phyloP scores from a whole-genome alignment of 2,113 vertebrate genomes.

The Archilochus colubris region DNA sequence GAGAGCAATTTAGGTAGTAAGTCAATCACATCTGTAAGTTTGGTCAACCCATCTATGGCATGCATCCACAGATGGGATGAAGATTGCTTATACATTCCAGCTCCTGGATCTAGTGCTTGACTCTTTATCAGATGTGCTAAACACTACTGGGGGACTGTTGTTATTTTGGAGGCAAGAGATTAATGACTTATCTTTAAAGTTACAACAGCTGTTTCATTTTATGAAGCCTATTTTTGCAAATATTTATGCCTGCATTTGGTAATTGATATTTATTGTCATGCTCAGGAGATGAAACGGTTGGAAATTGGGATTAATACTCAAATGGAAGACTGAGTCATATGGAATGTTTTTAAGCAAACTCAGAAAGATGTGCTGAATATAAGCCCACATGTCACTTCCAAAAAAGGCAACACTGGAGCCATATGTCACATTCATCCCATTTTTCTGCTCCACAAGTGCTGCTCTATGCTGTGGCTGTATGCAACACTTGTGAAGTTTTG shows the following conservation, averaged over 20 bases:
- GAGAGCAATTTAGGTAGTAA: slow-evolving; percentile 52
- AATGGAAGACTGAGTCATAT: background rate
- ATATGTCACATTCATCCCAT: background rate
- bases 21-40: slow-evolving; percentile 26
- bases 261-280: slow-evolving; percentile 19
- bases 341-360: slow-evolving; percentile 3
- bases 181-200: slow-evolving; percentile 11
- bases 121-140: slow-evolving; percentile 29
- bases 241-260: background rate
- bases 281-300: background rate
- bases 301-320: background rate
- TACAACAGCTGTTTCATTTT: slow-evolving; percentile 31
- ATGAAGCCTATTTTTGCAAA: background rate
- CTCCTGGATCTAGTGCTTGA: background rate
- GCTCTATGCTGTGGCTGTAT: background rate
- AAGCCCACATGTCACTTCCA: background rate
- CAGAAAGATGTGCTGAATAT: slow-evolving; percentile 12
- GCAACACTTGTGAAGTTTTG: background rate
- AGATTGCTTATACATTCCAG: slow-evolving; percentile 49
- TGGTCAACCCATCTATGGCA: background rate
- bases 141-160: background rate
- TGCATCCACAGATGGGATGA: slow-evolving; percentile 22
- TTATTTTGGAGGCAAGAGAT: slow-evolving; percentile 4
- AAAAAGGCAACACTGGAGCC: background rate
- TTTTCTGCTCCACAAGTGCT: background rate